phyloP scores from a whole-genome alignment of 2,888 invertebrate species.

The Caradrina kadenii region DNA sequence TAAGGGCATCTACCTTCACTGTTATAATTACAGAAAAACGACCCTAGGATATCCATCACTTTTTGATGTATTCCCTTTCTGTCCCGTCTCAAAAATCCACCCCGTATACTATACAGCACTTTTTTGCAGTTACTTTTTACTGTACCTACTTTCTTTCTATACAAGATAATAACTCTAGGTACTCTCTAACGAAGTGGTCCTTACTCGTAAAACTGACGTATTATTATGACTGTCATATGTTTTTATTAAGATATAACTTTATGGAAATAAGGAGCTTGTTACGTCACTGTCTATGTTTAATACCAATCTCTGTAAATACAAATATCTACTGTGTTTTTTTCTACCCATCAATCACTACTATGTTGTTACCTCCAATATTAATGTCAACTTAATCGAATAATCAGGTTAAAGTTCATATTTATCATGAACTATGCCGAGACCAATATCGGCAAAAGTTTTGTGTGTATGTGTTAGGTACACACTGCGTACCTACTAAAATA shows the following conservation, averaged over 20 bases:
- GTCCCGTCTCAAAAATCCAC: too few relatives aligned
- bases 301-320: background rate
- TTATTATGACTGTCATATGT: background rate
- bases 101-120: slow-evolving; percentile 7
- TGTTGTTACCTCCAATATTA: background rate
- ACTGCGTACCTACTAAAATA: background rate
- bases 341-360: slow-evolving; percentile 7
- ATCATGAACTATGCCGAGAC: slow-evolving; percentile 12
- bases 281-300: slow-evolving; percentile 2
- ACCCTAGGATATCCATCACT: too few relatives aligned
- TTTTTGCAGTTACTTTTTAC: background rate
- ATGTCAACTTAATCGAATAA: slow-evolving; percentile 8
- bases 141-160: too few relatives aligned
- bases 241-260: background rate
- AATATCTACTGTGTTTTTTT: background rate
- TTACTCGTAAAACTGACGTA: background rate
- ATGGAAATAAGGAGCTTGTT: background rate
- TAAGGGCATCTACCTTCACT: too few relatives aligned
- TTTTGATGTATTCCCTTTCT: too few relatives aligned
- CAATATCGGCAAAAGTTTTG: slow-evolving; percentile 11
- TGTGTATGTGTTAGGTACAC: background rate
- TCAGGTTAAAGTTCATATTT: slow-evolving; percentile 9
- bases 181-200: too few relatives aligned
- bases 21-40: too few relatives aligned
- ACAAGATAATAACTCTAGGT: too few relatives aligned